Base-by-base conservation (phyloP, 2,113 vertebrate species). In the Boulengeromyrus knoepffleri region DNA sequence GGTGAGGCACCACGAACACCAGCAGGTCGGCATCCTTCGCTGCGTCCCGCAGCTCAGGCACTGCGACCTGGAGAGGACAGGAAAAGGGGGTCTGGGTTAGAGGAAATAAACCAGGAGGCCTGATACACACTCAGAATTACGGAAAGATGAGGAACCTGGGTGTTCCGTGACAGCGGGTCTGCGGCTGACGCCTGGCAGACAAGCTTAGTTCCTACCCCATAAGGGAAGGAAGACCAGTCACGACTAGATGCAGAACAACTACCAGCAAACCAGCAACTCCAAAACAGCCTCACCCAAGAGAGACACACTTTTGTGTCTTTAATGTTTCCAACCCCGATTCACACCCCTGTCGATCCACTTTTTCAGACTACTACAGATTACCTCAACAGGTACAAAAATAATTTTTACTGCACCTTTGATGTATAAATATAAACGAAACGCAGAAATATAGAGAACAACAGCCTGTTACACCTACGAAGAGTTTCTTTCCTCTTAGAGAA, bases 1-100 rank as follows among this genome's bases (percentile, higher is more conserved):
- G 98, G 91, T 99, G 98, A 49, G 98, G 98, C 62, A 98, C 96
- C 89, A 98, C 97, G 56, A 98, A 99, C 89, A 99, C 95, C 91
- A 99, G 94, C 90, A 99, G 93, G 93, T 99, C 97, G 0, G 98
- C 97, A 39, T 96, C 97, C 88, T 95, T 91, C 3, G 97, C 97
- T 0, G 98, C 97, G 21, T 98, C 97, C 0, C 90, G 85, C 39
- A 99, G 95, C 62, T 95, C 92, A 0, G 98, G 94, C 77, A 98
- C 70, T 0, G 98, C 98, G 50, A 99, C 93, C 98, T 99, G 92
- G 13, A 90, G 52, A 45, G 53, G 42, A 7, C 87, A 53, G 62
- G 24, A 88, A 83, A 36, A 88, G 12, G n/a, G 4, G 1, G 36
- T 10, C 24, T 15, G 47, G 70, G 27, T 31, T 27, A 15, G 7